A percentile compares a stretch with the other conserved stretches of the same genome.
Conservation (phyloP, 2,797 vertebrate genomes). For the Etheostoma perlongum region DNA sequence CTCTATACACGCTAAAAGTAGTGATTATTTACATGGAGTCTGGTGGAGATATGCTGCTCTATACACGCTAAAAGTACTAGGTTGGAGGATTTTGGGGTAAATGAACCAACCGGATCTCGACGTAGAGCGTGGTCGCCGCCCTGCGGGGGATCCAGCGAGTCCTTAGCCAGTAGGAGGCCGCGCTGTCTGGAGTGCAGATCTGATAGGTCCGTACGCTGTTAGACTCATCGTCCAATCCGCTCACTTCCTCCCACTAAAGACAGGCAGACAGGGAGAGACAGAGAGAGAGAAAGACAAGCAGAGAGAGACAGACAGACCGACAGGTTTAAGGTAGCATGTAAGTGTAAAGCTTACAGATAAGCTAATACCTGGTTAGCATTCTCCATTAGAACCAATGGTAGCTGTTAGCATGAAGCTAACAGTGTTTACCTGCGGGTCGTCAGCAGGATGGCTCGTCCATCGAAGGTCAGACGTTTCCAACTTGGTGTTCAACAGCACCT, state of each 20-base stretch:
- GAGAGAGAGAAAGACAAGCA: too few relatives aligned
- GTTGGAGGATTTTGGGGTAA: neutral
- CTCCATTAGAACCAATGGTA: accelerated
- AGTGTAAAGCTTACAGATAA: neutral
- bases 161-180: conserved; percentile 86
- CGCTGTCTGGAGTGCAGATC: conserved; percentile 82
- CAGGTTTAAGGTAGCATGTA: accelerated
- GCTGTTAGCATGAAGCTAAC: neutral
- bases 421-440: conserved; percentile 79
- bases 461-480: conserved; percentile 88
- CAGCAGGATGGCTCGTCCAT: conserved; percentile 85
- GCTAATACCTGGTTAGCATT: neutral
- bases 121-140: conserved; percentile 83
- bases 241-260: conserved; percentile 90
- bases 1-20: too few relatives aligned
- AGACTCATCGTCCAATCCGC: conserved; percentile 88
- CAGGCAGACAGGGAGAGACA: neutral
- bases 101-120: conserved; percentile 82
- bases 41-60: too few relatives aligned
- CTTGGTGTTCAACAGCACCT: conserved; percentile 88
- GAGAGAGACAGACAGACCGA: too few relatives aligned
- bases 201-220: conserved; percentile 89
- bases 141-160: conserved; percentile 83
- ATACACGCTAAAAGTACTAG: too few relatives aligned
- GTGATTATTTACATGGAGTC: too few relatives aligned